Evolutionary conservation across 1,140 invertebrate species (phyloP).

Genomic region (Psilanteris sp.): DNA sequence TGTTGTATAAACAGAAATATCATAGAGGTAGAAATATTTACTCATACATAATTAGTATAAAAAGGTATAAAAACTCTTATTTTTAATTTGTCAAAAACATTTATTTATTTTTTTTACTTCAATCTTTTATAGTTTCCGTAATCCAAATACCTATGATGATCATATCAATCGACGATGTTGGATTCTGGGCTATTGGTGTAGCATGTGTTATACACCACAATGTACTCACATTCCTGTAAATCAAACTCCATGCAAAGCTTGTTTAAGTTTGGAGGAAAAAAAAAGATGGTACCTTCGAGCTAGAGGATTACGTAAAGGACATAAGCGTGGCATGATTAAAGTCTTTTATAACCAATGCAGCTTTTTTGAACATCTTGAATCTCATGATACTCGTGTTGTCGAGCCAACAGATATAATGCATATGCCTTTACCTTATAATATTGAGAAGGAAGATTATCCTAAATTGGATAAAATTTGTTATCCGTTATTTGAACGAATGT

Average conservation of each 20-base stretch:
- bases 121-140: conserved; percentile 68
- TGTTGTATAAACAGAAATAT: no score
- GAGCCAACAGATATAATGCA: conserved; percentile 71
- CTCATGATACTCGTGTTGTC: conserved; percentile 61
- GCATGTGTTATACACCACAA: conserved; percentile 58
- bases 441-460: conserved; percentile 54
- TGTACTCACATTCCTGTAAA: conserved; percentile 59
- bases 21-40: no score
- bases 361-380: conserved; percentile 70
- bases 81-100: no score
- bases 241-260: conserved; percentile 45
- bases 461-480: conserved; percentile 68
- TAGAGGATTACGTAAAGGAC: conserved; percentile 57
- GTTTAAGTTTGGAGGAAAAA: conserved; percentile 45
- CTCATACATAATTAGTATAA: no score
- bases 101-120: background rate
- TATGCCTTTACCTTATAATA: conserved; percentile 69
- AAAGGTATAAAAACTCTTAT: no score
- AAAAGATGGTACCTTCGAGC: conserved; percentile 63
- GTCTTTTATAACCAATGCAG: conserved; percentile 76
- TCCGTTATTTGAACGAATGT: conserved; percentile 71
- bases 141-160: conserved; percentile 67
- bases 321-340: conserved; percentile 62
- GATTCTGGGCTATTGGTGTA: conserved; percentile 74
- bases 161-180: conserved; percentile 69